These are phyloP conservation scores for Lepidocyrtinus sp. DNA, from an alignment of 2,888 invertebrate genomes.

Conservation along the genomic window DNA sequence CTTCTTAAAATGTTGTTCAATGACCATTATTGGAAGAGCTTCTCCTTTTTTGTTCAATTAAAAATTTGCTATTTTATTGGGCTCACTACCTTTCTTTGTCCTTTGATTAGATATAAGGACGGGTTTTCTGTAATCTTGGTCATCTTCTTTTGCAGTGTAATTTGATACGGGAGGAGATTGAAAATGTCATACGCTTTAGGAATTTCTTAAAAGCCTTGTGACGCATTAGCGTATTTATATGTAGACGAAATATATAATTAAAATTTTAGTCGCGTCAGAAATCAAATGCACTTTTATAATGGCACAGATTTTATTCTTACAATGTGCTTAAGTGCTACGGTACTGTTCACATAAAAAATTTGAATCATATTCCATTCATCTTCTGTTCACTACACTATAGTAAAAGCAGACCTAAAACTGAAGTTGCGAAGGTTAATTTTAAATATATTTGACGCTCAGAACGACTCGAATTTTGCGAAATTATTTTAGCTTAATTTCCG, in stretches of 20 bases:
- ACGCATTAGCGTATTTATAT: background rate
- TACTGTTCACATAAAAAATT: background rate
- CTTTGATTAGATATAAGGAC: slow-evolving; percentile 23
- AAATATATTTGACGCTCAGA: no score
- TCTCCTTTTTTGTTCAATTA: slow-evolving; percentile 28
- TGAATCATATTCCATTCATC: background rate
- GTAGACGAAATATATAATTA: background rate
- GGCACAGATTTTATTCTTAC: background rate
- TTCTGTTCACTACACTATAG: no score
- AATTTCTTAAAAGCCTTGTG: background rate
- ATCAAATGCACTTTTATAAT: background rate
- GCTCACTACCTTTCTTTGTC: background rate
- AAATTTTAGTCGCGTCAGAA: background rate
- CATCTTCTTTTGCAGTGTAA: background rate
- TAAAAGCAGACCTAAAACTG: no score
- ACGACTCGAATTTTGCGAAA: no score
- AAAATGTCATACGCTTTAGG: background rate
- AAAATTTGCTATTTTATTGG: slow-evolving; percentile 4
- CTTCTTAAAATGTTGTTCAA: background rate
- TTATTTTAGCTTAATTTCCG: background rate
- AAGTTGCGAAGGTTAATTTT: no score
- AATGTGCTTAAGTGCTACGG: background rate
- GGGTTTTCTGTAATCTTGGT: slow-evolving; percentile 19
- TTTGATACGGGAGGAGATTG: background rate
- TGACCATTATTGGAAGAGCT: slow-evolving; percentile 40